Percentiles rank a stretch among this genome's conserved stretches.
Evolutionary conservation across 2,888 invertebrate genomes (phyloP).

Genomic region (Ashinkailepas kermadecensis): DNA sequence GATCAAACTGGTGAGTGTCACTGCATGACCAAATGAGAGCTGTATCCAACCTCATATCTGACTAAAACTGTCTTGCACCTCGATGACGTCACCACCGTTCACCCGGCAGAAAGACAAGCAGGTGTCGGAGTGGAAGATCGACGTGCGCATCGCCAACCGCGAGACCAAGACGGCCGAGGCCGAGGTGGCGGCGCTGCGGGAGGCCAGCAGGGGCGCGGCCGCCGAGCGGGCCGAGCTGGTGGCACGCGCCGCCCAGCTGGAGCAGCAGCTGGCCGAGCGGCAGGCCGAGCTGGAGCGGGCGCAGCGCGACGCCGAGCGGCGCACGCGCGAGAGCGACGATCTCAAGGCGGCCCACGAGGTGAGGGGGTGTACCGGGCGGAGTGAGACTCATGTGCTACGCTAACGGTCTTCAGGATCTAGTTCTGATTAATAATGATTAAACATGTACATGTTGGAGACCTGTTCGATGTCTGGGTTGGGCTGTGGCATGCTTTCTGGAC

Average conservation of each 20-base stretch:
- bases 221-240: constrained; percentile 23
- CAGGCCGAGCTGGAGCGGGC: background rate
- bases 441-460: too few relatives aligned
- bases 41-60: too few relatives aligned
- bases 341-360: constrained; percentile 34
- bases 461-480: too few relatives aligned
- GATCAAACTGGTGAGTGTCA: too few relatives aligned
- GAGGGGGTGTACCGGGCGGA: constrained; percentile 29
- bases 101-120: constrained; percentile 50
- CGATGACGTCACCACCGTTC: too few relatives aligned
- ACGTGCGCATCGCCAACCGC: constrained; percentile 54
- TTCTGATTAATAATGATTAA: too few relatives aligned
- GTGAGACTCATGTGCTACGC: too few relatives aligned
- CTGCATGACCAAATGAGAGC: too few relatives aligned
- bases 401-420: too few relatives aligned
- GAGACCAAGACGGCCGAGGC: constrained; percentile 54
- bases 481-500: too few relatives aligned
- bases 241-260: constrained; percentile 12
- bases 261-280: background rate
- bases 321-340: constrained; percentile 13
- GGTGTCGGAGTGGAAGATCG: constrained; percentile 54
- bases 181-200: constrained; percentile 42
- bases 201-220: constrained; percentile 37
- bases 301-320: background rate
- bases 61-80: too few relatives aligned